A percentile compares a stretch with the other conserved stretches of the same genome.
Evolutionary conservation across 2,888 invertebrate species (phyloP).

Genomic region (Euspilapteryx auroguttella): DNA sequence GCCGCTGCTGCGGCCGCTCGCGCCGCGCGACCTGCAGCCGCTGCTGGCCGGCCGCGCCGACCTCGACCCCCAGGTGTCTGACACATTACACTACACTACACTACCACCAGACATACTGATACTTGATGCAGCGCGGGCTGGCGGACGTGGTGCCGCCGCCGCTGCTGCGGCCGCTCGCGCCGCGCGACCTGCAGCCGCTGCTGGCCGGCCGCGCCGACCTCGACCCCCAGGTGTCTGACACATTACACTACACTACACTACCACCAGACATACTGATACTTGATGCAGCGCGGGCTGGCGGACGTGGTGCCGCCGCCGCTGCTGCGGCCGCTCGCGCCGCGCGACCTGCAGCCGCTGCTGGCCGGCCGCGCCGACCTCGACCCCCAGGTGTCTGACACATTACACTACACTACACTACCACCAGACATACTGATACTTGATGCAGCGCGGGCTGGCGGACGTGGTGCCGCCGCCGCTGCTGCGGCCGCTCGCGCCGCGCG

Average conservation of each 20-base stretch:
- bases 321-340: conserved; percentile 86
- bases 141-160: conserved; percentile 87
- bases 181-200: conserved; percentile 90
- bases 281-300: conserved; percentile 79
- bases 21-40: conserved; percentile 91
- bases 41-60: conserved; percentile 92
- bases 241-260: too few relatives aligned
- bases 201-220: conserved; percentile 92
- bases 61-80: conserved; percentile 74
- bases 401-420: too few relatives aligned
- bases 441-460: conserved; percentile 85
- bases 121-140: conserved; percentile 80
- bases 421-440: too few relatives aligned
- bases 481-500: conserved; percentile 89
- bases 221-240: too few relatives aligned
- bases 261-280: too few relatives aligned
- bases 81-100: too few relatives aligned
- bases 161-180: conserved; percentile 85
- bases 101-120: too few relatives aligned
- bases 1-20: conserved; percentile 83
- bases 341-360: conserved; percentile 91
- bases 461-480: conserved; percentile 85
- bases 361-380: conserved; percentile 92
- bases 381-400: too few relatives aligned
- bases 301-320: conserved; percentile 88